Evolutionary conservation across 2,888 invertebrate species (phyloP).

Genomic region (Parelbella ahira): DNA sequence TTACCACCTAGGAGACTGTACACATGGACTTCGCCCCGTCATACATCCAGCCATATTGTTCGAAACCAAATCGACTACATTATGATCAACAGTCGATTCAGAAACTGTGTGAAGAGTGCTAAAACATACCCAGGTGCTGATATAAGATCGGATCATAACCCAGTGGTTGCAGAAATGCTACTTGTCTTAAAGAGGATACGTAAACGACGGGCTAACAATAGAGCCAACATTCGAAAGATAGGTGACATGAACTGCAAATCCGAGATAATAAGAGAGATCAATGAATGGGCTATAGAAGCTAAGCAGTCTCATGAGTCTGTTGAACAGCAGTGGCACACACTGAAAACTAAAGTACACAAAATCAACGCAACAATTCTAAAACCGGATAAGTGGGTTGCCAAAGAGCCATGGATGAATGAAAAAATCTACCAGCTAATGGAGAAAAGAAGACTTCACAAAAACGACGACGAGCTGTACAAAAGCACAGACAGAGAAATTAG

Average conservation of each 20-base stretch:
- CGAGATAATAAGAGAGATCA: conserved; percentile 1
- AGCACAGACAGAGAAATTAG: conserved; percentile 3
- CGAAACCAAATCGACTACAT: conserved; percentile 29
- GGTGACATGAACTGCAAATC: neutral
- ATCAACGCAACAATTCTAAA: conserved; percentile 1
- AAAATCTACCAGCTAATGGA: conserved; percentile 21
- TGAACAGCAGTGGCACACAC: conserved; percentile 1
- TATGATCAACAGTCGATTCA: conserved; percentile 17
- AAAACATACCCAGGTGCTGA: conserved; percentile 6
- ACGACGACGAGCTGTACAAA: neutral
- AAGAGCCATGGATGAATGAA: conserved; percentile 20
- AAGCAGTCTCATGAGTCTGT: neutral
- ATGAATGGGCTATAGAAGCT: conserved; percentile 11
- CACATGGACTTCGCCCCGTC: conserved; percentile 24
- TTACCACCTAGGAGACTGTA: conserved; percentile 5
- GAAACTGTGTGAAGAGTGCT: conserved; percentile 8
- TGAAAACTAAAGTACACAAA: conserved; percentile 1
- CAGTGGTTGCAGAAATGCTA: neutral
- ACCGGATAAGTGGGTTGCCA: conserved; percentile 7
- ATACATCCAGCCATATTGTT: conserved; percentile 17
- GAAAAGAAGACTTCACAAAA: conserved; percentile 13
- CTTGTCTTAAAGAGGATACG: neutral
- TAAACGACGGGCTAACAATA: neutral
- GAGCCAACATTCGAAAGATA: neutral
- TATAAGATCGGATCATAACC: conserved; percentile 3